A percentile compares a stretch with the other conserved stretches of the same genome.
Evolutionary conservation across 1,140 invertebrate species (phyloP).

Genomic region (Saxidomus purpurata): DNA sequence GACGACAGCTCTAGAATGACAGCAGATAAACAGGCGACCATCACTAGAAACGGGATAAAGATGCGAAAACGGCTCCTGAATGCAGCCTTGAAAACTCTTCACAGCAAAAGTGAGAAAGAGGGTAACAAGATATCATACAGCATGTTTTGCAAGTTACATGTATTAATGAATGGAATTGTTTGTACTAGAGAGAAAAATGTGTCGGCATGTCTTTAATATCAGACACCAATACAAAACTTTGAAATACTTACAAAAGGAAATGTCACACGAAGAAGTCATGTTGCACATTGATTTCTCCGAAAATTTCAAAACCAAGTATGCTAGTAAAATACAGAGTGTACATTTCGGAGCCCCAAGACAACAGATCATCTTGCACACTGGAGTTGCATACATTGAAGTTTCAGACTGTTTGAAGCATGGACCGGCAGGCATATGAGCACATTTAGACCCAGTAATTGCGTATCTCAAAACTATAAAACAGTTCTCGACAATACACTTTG

Average conservation of each 20-base stretch:
- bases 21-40: constrained; percentile 28
- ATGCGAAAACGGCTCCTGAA: not conserved
- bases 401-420: constrained; percentile 55
- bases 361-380: constrained; percentile 60
- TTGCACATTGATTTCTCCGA: constrained; percentile 68
- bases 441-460: constrained; percentile 63
- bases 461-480: constrained; percentile 55
- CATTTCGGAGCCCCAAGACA: constrained; percentile 65
- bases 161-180: no score
- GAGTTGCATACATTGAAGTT: constrained; percentile 11
- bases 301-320: constrained; percentile 25
- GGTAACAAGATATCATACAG: no score
- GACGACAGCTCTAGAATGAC: constrained; percentile 30
- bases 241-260: constrained; percentile 6
- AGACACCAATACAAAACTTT: constrained; percentile 13
- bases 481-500: constrained; percentile 65
- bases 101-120: not conserved
- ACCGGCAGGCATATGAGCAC: constrained; percentile 66
- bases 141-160: no score
- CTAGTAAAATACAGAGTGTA: constrained; percentile 52
- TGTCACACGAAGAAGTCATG: no score
- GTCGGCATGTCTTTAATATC: constrained; percentile 59
- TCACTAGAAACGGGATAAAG: constrained; percentile 34
- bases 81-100: not conserved
- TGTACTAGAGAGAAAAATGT: not conserved